Evolutionary conservation across 2,797 vertebrate genomes (phyloP), one percentile per base, ranked within the genome.

Genomic region (Octomys mimax): DNA sequence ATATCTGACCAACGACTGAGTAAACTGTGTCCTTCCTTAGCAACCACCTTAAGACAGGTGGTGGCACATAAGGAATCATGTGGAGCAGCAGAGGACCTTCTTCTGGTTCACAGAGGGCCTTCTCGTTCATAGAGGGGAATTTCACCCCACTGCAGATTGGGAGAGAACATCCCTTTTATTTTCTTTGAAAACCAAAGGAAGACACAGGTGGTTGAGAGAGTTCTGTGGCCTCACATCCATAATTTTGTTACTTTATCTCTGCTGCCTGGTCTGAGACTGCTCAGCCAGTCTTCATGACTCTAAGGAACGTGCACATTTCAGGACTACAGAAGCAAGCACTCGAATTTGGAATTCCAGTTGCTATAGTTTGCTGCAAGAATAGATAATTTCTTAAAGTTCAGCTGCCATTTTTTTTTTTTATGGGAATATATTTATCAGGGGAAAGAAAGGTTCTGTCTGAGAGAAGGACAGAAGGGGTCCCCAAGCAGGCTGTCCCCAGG

Each of bases 251-350:
- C 39, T 33, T 36, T 87, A 70, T 89, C 62, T 89, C 71, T 19
- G 22, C 87, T 16, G 22, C 46, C 39, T 79, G 64, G 12, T 68
- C 92, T 94, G 33, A 78, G 68, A 16, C 46, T 81, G 88, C 92
- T 97, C 94, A 93, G 97, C 95, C 96, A 97, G 96, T 96, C 91
- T 91, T 93, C 96, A 90, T 46, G 94, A 96, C 93, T 96, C 97
- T 91, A 66, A 88, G 57, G 79, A 71, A 97, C 97, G 94, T 82
- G 97, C 94, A 95, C 92, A 89, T 83, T 94, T 95, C 91, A 90
- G 97, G 95, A 94, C 88, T 96, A 98, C 97, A 96, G 94, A 98
- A 97, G 97, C 94, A 98, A 97, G 98, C 93, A 92, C 94, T 75
- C 97, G 80, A 84, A 93, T n/a, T 85, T 57, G 95, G 92, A 97